Conservation (phyloP, 2,888 invertebrate species). For the Axea sp. region DNA sequence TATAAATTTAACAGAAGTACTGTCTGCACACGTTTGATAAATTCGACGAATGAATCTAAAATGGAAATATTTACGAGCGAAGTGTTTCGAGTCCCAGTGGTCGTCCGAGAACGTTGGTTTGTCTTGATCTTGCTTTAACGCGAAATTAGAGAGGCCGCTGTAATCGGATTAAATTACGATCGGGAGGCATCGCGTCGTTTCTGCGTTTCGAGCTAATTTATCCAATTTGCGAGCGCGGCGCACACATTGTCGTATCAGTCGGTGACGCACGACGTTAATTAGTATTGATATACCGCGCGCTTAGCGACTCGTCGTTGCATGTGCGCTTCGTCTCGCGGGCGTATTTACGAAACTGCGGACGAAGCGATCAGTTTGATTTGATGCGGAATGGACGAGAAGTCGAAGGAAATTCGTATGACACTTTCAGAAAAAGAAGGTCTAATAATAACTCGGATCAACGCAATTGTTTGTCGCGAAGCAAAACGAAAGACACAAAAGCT, state of each 20-base stretch:
- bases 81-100: no score
- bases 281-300: slow-evolving; percentile 22
- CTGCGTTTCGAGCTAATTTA: slow-evolving; percentile 24
- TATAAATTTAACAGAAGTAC: no score
- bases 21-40: no score
- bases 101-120: no score
- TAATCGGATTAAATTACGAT: slow-evolving; percentile 13
- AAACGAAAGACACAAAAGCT: neutral
- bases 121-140: no score
- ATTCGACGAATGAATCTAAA: no score
- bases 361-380: neutral
- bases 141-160: slow-evolving; percentile 5
- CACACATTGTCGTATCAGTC: slow-evolving; percentile 27
- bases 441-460: no score
- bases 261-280: slow-evolving; percentile 34
- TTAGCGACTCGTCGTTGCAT: slow-evolving; percentile 4
- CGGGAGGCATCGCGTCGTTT: slow-evolving; percentile 10
- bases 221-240: slow-evolving; percentile 17
- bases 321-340: no score
- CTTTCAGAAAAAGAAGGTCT: no score
- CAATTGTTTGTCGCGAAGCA: neutral
- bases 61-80: no score
- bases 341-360: neutral
- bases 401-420: no score
- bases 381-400: no score